Base-by-base conservation (phyloP, 2,113 vertebrate species). In the Nesogale talazaci region DNA sequence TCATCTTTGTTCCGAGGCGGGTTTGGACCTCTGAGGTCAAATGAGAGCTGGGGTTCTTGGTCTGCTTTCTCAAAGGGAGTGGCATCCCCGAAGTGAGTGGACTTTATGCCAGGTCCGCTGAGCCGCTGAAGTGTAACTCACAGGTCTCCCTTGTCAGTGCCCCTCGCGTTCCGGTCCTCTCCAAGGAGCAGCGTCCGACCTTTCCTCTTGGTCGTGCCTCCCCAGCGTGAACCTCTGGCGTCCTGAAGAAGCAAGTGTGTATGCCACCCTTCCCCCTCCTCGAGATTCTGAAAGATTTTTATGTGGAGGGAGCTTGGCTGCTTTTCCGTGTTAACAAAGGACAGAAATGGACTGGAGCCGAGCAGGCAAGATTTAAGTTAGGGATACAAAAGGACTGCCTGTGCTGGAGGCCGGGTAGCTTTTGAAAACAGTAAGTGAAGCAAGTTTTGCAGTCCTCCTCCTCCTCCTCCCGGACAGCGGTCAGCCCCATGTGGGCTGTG, bases 251-350 rank as follows among this genome's bases (percentile, higher is more conserved):
- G 65, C 29, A 96, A 94, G 88, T 94, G 22, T 80, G 22, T 79
- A 59, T 61, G 69, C 20, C 90, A 20, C 52, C 42, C 59, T 40
- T 95, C 90, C 61, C 34, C 61, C 59, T 91, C 61, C 85, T 92
- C 83, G 95, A 93, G 80, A 92, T 93, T 90, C 86, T 82, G 76
- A 81, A 84, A 94, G 90, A 94, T 77, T 95, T 96, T 95, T 94
- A 91, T 94, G 88, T 86, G 63, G 77, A 92, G 61, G 80, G 86
- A 90, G 56, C 80, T 80, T 63, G 80, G 27, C 88, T 69, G n/a
- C 88, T 94, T 93, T 91, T 94, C 81, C 86, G 0, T 86, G 91
- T 92, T 90, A 93, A 94, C 86, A 95, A 94, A 88, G 67, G 72
- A 90, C 76, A 95, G 80, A 92, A 92, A 83, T 92, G 90, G 88